phyloP scores from a whole-genome alignment of 2,888 invertebrate genomes.

The Rhamnusium bicolor region DNA sequence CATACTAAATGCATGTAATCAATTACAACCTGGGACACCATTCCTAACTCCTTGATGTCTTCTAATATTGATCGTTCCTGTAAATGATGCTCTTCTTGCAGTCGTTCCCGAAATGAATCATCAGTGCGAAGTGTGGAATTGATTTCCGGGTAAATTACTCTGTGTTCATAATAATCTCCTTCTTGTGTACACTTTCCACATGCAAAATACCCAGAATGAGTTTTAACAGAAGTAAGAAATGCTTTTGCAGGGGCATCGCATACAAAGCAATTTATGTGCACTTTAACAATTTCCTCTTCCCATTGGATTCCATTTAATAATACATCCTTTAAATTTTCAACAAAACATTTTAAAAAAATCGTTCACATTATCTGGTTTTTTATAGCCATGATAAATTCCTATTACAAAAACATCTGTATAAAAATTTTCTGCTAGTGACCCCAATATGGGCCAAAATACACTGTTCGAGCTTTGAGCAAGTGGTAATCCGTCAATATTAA shows the following conservation, averaged over 20 bases:
- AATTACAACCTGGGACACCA: conserved; percentile 53
- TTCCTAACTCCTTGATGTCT: conserved; percentile 40
- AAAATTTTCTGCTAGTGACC: conserved; percentile 9
- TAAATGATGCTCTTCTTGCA: conserved; percentile 53
- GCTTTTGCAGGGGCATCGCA: conserved; percentile 57
- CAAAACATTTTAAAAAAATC: conserved; percentile 20
- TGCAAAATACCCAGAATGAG: conserved; percentile 52
- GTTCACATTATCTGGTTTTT: too few species aligned
- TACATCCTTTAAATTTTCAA: conserved; percentile 4
- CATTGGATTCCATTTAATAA: conserved; percentile 8
- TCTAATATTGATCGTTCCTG: conserved; percentile 46
- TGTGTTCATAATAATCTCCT: conserved; percentile 50
- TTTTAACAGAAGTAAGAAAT: conserved; percentile 51
- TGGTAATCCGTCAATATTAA: conserved; percentile 34
- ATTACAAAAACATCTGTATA: conserved; percentile 19
- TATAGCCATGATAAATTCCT: too few species aligned
- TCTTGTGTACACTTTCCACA: conserved; percentile 55
- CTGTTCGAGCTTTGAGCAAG: conserved; percentile 18
- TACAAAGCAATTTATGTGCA: conserved; percentile 45
- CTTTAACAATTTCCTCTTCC: neutral
- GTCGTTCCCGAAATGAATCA: conserved; percentile 44
- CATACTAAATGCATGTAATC: conserved; percentile 57
- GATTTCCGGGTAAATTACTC: conserved; percentile 48
- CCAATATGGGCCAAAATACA: conserved; percentile 34
- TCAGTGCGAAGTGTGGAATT: conserved; percentile 50